These are phyloP conservation scores for Anodontia alba DNA, from an alignment of 2,888 invertebrate genomes.

Conservation along the genomic window DNA sequence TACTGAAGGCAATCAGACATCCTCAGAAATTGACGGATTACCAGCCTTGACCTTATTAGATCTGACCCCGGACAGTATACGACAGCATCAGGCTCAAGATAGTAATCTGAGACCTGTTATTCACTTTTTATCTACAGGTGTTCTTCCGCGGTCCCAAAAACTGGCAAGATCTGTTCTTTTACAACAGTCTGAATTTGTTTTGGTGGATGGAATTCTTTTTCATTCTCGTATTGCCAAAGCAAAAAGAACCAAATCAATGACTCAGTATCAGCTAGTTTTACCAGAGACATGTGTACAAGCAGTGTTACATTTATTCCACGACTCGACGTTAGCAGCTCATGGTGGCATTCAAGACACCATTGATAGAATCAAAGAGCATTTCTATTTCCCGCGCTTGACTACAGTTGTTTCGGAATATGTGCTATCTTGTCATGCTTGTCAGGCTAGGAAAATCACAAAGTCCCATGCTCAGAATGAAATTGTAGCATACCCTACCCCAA, in stretches of 20 bases:
- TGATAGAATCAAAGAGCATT: constrained; percentile 44
- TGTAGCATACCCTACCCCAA: constrained; percentile 44
- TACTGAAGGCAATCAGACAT: no score
- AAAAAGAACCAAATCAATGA: constrained; percentile 29
- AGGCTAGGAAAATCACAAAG: constrained; percentile 38
- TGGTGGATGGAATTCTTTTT: constrained; percentile 40
- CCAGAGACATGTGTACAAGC: constrained; percentile 25
- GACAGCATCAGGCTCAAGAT: constrained; percentile 33
- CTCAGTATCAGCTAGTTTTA: constrained; percentile 47
- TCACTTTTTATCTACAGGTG: constrained; percentile 20
- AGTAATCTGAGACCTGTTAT: constrained; percentile 28
- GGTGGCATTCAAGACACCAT: constrained; percentile 49
- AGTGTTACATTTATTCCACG: constrained; percentile 45
- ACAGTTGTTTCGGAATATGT: constrained; percentile 41
- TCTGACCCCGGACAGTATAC: constrained; percentile 34
- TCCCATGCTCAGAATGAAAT: constrained; percentile 27
- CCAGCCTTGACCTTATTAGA: no score
- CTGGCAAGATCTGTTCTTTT: constrained; percentile 35
- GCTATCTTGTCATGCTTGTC: constrained; percentile 34
- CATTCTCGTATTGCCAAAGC: constrained; percentile 31
- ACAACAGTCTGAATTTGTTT: constrained; percentile 38
- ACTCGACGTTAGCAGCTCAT: constrained; percentile 47
- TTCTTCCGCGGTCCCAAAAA: constrained; percentile 46
- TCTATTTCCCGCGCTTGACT: constrained; percentile 31
- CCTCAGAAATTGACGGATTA: no score